phyloP scores from a whole-genome alignment of 92 coral and sea anemone species.

The Palythoa grandiflora region DNA sequence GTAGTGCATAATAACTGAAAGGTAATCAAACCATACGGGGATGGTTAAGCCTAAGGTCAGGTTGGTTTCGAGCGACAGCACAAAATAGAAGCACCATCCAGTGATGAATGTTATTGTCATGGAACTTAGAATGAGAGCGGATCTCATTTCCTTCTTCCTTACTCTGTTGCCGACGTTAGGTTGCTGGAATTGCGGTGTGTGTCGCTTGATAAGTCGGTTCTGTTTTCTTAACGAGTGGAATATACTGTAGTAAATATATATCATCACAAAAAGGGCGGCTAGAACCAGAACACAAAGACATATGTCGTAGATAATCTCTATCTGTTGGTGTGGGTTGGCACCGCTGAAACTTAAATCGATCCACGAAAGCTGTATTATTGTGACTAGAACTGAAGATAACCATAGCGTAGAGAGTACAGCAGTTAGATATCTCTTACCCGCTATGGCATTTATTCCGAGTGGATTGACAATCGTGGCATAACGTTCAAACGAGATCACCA shows the following conservation, averaged over 20 bases:
- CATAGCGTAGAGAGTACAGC: constrained; percentile 52
- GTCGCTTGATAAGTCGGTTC: constrained; percentile 44
- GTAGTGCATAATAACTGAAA: constrained; percentile 36
- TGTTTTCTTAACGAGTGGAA: constrained; percentile 62
- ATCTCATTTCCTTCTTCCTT: constrained; percentile 48
- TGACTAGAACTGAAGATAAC: constrained; percentile 48
- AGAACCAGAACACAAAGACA: constrained; percentile 55
- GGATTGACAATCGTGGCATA: constrained; percentile 64
- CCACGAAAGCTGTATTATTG: constrained; percentile 66
- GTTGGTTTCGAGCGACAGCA: constrained; percentile 27
- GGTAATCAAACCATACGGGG: constrained; percentile 28
- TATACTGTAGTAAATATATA: constrained; percentile 58
- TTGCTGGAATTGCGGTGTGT: constrained; percentile 6
- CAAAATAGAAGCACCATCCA: constrained; percentile 57
- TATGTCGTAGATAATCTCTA: constrained; percentile 59
- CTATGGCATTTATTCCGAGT: constrained; percentile 13
- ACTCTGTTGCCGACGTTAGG: background rate
- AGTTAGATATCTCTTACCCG: constrained; percentile 32
- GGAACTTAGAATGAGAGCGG: constrained; percentile 38
- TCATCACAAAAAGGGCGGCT: constrained; percentile 56
- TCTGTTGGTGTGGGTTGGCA: background rate
- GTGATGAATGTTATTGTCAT: constrained; percentile 45
- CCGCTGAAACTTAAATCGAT: constrained; percentile 24
- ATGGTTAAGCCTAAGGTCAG: constrained; percentile 8
- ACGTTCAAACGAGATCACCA: constrained; percentile 71